Evolutionary conservation across 2,797 vertebrate species (phyloP), one percentile per base, ranked within the genome.

Genomic region (Sardinella longiceps): DNA sequence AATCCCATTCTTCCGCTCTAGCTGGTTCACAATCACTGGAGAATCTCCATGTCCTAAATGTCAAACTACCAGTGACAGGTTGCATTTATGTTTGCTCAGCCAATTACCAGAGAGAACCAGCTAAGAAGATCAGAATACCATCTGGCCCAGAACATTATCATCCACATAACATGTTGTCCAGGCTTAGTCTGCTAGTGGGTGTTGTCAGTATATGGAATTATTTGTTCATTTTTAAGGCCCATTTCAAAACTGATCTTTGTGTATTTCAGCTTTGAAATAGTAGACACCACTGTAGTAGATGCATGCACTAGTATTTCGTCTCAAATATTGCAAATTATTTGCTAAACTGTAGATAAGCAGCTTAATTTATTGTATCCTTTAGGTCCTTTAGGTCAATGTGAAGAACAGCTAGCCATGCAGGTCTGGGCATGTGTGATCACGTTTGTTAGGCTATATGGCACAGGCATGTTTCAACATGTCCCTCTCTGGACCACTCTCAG

Each of bases 41-140:
- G 37, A 43, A 77, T 20, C 70, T 77, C 70, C 70, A 39, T n/a
- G 70, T 28, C 70, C 70, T 43, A 77, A 77, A 77, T 77, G 70
- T 77, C 70, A 77, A 43, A 39, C 15, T 37, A 39, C 70, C 70
- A 77, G 70, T 77, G 70, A 77, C 70, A 77, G 70, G 70, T 77
- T 77, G 70, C 70, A 77, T 77, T 77, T 77, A 77, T 77, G 70
- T 77, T 20, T 43, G 70, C 70, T n/a, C 70, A 43, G 70, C 70
- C 70, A 77, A 77, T 77, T 77, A 43, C 18, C 70, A 77, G 18
- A 77, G 70, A 43, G 37, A 11, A 20, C 12, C 37, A 11, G 14
- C 70, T 77, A 77, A 77, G 70, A 39, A 39, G 70, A 77, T 77
- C 70, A 77, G 18, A 77, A 77, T 39, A 43, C 70, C 70, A 77